Percentiles rank a stretch among this genome's conserved stretches.
phyloP scores from a whole-genome alignment of 2,113 vertebrate genomes.

The Nycticryphes semicollaris region DNA sequence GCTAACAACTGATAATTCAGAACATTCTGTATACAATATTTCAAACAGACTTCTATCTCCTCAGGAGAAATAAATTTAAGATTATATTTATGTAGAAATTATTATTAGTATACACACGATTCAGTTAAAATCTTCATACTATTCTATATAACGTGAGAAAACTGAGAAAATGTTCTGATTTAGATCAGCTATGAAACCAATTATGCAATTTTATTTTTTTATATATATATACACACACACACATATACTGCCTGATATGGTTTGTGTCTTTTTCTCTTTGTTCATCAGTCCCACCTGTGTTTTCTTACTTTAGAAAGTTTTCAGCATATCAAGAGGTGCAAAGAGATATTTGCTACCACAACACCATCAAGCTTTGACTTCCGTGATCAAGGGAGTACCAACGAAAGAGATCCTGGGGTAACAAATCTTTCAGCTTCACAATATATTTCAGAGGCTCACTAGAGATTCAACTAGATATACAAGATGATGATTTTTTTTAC shows the following conservation, averaged over 20 bases:
- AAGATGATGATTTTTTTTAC: neutral
- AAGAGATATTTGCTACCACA: neutral
- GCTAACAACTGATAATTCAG: neutral
- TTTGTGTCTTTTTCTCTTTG: neutral
- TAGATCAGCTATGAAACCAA: neutral
- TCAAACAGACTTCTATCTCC: neutral
- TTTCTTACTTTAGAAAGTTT: neutral
- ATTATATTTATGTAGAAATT: neutral
- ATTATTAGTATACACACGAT: neutral
- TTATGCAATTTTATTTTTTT: neutral
- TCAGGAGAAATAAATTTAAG: neutral
- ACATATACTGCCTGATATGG: neutral
- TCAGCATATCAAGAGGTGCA: neutral
- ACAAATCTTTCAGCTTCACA: neutral
- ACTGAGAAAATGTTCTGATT: neutral
- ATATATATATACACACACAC: too few species aligned
- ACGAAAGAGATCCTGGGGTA: neutral
- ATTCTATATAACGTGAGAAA: neutral
- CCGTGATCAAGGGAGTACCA: neutral
- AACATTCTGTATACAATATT: neutral
- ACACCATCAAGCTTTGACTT: neutral
- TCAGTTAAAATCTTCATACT: neutral
- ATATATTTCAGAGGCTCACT: neutral
- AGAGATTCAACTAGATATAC: neutral
- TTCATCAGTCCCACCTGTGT: neutral